Conservation (phyloP, 2,113 vertebrate genomes). For the Otis tarda region DNA sequence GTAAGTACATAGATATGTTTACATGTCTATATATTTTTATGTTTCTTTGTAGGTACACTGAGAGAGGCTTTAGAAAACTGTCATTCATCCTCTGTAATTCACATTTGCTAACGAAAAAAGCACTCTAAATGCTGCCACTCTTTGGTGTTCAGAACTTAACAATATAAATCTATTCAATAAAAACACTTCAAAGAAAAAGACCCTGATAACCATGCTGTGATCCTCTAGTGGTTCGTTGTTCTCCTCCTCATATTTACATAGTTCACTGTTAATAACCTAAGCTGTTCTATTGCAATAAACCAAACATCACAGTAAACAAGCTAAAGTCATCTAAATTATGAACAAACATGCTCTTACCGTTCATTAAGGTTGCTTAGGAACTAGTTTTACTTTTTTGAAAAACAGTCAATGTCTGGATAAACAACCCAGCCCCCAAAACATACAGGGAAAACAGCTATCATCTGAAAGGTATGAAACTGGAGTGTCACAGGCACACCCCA, state of each 20-base stretch:
- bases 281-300: background rate
- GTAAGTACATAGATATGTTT: background rate
- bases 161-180: background rate
- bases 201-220: background rate
- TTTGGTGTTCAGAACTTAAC: background rate
- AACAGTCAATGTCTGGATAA: background rate
- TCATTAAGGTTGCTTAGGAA: constrained; percentile 52
- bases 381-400: constrained; percentile 3
- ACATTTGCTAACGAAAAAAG: background rate
- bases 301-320: constrained; percentile 25
- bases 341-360: background rate
- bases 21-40: background rate
- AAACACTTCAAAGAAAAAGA: background rate
- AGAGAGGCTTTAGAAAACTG: background rate
- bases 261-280: background rate
- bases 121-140: background rate
- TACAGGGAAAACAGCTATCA: background rate
- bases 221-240: background rate
- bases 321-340: constrained; percentile 10
- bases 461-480: background rate
- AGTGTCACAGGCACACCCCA: background rate
- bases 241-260: background rate
- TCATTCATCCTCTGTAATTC: background rate
- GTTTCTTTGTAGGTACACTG: background rate
- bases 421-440: background rate